These are phyloP conservation scores for Paralinhomoeus sp. DNA, from an alignment of 2,888 invertebrate species.

Conservation along the genomic window DNA sequence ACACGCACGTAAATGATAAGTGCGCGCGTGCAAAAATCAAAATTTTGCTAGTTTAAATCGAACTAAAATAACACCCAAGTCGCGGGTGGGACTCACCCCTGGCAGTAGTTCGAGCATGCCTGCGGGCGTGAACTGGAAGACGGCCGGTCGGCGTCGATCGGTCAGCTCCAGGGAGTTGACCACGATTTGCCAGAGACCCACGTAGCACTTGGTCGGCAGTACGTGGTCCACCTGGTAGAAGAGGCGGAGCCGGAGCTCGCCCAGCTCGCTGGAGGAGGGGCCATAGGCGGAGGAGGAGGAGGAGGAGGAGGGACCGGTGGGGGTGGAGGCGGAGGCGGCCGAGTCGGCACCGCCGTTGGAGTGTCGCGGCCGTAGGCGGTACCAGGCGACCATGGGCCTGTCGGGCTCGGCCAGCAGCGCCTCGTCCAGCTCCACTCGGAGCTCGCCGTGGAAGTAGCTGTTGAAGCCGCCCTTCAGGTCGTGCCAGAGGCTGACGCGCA, in stretches of 20 bases:
- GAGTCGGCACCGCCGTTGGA: neutral
- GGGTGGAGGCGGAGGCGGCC: too few species aligned
- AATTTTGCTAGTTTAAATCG: neutral
- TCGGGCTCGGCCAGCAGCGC: too few species aligned
- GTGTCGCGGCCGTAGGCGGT: neutral
- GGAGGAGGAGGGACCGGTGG: neutral
- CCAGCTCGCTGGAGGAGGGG: neutral
- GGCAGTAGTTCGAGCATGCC: conserved; percentile 1
- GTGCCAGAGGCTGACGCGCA: conserved; percentile 10
- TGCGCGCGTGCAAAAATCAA: neutral
- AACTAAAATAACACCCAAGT: neutral
- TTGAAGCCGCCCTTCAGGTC: conserved; percentile 12
- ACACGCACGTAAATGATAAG: too few species aligned
- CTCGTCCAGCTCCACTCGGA: conserved; percentile 2
- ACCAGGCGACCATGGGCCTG: too few species aligned
- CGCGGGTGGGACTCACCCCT: neutral
- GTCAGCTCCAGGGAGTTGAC: conserved; percentile 5
- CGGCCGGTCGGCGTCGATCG: neutral
- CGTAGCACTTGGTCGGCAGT: conserved; percentile 10
- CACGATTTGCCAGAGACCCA: conserved; percentile 8
- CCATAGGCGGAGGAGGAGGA: neutral
- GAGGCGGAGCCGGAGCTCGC: neutral
- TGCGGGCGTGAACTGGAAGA: neutral
- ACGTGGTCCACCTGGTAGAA: conserved; percentile 12
- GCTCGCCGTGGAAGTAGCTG: conserved; percentile 14